Evolutionary conservation across 37 sponge, comb jelly and placozoan genomes (phyloP), one percentile per base, ranked within the genome.

Genomic region (Spongilla lacustris): DNA sequence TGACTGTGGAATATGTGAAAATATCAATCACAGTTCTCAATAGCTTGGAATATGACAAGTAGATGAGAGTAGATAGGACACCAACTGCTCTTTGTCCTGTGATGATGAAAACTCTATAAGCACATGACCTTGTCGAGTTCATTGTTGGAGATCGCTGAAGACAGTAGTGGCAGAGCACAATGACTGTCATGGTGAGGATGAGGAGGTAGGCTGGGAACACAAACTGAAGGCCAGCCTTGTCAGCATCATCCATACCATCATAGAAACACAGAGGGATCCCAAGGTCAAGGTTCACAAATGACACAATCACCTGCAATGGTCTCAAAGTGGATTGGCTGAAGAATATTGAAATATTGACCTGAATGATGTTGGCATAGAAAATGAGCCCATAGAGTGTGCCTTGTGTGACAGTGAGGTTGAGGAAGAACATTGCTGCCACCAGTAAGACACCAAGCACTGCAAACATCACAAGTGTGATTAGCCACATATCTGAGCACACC

Each of bases 351-450:
- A 2, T 76, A 33, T 82, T 88, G 32, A 82, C 76, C 50, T 68
- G 67, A 0, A 82, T 24, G 0, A 88, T 37, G 68, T 88, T 88
- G n/a, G 82, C 88, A 82, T 82, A 88, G 69, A 88, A 88, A 14
- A 81, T 88, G 22, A 81, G 28, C 11, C 82, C 70, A 37, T 66
- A 82, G 46, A 88, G 67, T 23, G 88, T 88, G n/a, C 82, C 88
- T 1, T 34, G 68, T 23, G 82, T n/a, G 17, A 88, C 50, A 2
- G 88, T 88, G 26, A 88, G 82, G 28, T 76, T 84, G 19, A 88
- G 77, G 41, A 38, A 21, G 22, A 81, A 76, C 10, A 88, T 76
- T 23, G 82, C 23, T 19, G 76, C 26, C 1, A 88, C 82, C 13
- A 81, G 27, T 11, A 82, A 3, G 10, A 88, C 25, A 22, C 88